Percentiles rank a stretch among this genome's conserved stretches.
Conservation (phyloP, 2,797 vertebrate genomes). For the Prionace glauca region DNA sequence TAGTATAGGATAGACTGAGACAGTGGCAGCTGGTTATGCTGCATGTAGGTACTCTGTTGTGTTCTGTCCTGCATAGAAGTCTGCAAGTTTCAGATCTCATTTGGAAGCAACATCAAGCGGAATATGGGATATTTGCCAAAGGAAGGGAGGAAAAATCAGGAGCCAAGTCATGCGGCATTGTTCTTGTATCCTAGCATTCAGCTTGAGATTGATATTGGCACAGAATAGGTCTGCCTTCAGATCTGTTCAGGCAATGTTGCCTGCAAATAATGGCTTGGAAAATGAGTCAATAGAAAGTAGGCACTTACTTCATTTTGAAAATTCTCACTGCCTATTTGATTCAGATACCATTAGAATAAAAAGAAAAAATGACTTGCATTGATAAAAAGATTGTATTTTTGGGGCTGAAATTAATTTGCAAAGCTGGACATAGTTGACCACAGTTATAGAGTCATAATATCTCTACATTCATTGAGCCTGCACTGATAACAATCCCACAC, state of each 20-base stretch:
- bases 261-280: background rate
- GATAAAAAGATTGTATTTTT: background rate
- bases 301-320: background rate
- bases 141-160: background rate
- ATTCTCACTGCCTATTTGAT: background rate
- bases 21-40: background rate
- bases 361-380: background rate
- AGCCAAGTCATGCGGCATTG: background rate
- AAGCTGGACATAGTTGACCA: background rate
- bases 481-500: no score
- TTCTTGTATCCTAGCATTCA: constrained; percentile 22
- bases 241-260: background rate
- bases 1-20: background rate
- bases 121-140: background rate
- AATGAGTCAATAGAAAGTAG: background rate
- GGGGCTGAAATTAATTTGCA: background rate
- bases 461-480: no score
- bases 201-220: background rate
- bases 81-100: background rate
- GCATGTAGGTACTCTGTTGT: background rate
- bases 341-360: background rate
- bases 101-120: background rate
- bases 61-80: background rate
- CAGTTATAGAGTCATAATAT: background rate
- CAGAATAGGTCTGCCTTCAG: background rate